Percentiles rank a stretch among this genome's conserved stretches.
Evolutionary conservation across 2,113 vertebrate species (phyloP).

Genomic region (Menidia beryllina): DNA sequence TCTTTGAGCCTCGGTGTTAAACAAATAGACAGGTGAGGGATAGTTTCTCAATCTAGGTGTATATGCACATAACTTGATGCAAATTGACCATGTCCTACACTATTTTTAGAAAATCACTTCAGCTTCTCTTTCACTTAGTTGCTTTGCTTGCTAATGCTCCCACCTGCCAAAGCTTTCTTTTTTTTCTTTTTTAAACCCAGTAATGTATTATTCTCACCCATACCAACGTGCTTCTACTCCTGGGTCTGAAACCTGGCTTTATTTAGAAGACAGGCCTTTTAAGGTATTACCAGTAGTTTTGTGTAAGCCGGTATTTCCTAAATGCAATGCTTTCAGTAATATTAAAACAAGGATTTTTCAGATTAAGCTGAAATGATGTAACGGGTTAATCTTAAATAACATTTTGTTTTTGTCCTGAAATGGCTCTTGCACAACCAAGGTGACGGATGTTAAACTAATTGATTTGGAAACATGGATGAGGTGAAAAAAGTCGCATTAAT

Average conservation of each 20-base stretch:
- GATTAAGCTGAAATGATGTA: constrained; percentile 47
- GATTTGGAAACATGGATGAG: not conserved
- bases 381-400: constrained; percentile 32
- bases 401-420: constrained; percentile 33
- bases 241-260: not conserved
- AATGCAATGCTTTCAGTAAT: constrained; percentile 45
- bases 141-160: not conserved
- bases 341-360: constrained; percentile 41
- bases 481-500: not conserved
- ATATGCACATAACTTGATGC: constrained; percentile 35
- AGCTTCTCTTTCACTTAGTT: not conserved
- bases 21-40: constrained; percentile 22
- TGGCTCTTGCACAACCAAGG: constrained; percentile 1
- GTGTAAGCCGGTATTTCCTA: not conserved
- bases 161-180: not conserved
- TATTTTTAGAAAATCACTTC: constrained; percentile 13
- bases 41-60: not conserved
- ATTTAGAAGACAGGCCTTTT: constrained; percentile 4
- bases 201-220: not conserved
- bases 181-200: not conserved
- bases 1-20: constrained; percentile 7
- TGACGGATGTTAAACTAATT: not conserved
- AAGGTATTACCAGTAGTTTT: not conserved
- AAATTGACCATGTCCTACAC: constrained; percentile 1
- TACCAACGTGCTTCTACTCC: not conserved